Evolutionary conservation across 2,888 invertebrate genomes (phyloP).

Genomic region (Lithophane ornitopus): DNA sequence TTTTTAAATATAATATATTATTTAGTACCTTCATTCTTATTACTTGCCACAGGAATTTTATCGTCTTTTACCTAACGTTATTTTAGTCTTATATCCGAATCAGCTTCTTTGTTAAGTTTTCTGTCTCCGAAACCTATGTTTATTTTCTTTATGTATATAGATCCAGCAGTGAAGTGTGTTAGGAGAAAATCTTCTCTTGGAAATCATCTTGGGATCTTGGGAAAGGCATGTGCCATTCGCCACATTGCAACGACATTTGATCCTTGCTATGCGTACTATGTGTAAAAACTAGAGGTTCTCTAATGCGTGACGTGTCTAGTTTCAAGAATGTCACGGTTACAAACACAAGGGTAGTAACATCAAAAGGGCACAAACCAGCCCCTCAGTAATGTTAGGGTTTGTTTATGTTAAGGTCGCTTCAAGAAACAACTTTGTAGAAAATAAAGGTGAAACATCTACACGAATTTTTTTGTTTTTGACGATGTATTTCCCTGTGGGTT

Average conservation of each 20-base stretch:
- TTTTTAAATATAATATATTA: background rate
- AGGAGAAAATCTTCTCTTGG: too few relatives aligned
- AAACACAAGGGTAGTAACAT: slow-evolving; percentile 35
- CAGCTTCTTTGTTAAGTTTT: background rate
- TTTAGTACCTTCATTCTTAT: background rate
- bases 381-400: slow-evolving; percentile 37
- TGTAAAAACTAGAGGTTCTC: slow-evolving; percentile 27
- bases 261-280: background rate
- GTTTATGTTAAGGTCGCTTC: slow-evolving; percentile 45
- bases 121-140: too few relatives aligned
- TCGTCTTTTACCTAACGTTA: background rate
- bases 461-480: slow-evolving; percentile 25
- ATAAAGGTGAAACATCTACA: slow-evolving; percentile 33
- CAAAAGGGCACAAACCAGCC: slow-evolving; percentile 51
- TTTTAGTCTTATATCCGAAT: background rate
- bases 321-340: slow-evolving; percentile 47
- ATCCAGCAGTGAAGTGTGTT: too few relatives aligned
- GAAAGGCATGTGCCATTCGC: too few relatives aligned
- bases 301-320: slow-evolving; percentile 38
- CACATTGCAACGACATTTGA: background rate
- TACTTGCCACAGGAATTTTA: too few relatives aligned
- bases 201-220: too few relatives aligned
- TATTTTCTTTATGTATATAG: too few relatives aligned
- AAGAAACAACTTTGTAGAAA: slow-evolving; percentile 21
- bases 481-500: slow-evolving; percentile 44